These are phyloP conservation scores for Scarus forsteni DNA, from an alignment of 2,797 vertebrate species.

Conservation along the genomic window DNA sequence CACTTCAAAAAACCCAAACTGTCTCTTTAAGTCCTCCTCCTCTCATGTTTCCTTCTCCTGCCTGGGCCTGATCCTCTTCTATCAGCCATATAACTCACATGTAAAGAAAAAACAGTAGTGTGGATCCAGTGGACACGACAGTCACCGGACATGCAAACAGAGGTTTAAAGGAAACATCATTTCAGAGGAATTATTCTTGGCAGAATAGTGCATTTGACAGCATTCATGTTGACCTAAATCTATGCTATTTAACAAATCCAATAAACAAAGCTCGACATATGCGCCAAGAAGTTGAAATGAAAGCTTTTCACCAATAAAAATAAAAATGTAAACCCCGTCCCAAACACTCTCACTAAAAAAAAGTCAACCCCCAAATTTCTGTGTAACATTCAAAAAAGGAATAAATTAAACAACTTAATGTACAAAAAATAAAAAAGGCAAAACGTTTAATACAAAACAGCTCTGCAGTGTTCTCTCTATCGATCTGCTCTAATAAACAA, in stretches of 20 bases:
- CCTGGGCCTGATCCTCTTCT: too few species aligned
- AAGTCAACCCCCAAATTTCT: slow-evolving; percentile 5
- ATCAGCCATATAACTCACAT: slow-evolving; percentile 11
- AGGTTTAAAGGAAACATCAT: background rate
- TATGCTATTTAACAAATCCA: slow-evolving; percentile 17
- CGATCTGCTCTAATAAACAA: slow-evolving; percentile 19
- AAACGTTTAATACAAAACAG: slow-evolving; percentile 51
- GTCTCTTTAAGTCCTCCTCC: too few species aligned
- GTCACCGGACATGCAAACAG: slow-evolving; percentile 34
- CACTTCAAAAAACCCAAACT: too few species aligned
- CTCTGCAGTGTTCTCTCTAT: slow-evolving; percentile 9
- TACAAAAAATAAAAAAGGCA: slow-evolving; percentile 56
- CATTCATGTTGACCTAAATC: slow-evolving; percentile 27
- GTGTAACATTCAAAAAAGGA: slow-evolving; percentile 55
- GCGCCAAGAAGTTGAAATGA: slow-evolving; percentile 17
- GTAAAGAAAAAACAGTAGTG: slow-evolving; percentile 4
- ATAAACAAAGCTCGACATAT: slow-evolving; percentile 9
- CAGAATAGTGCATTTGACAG: slow-evolving; percentile 15
- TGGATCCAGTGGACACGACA: slow-evolving; percentile 44
- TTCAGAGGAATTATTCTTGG: background rate
- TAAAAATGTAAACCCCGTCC: slow-evolving; percentile 22
- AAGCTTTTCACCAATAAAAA: slow-evolving; percentile 38
- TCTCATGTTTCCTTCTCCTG: too few species aligned
- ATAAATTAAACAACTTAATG: slow-evolving; percentile 67
- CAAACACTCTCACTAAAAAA: background rate